Evolutionary conservation across 2,113 vertebrate genomes (phyloP), one percentile per base, ranked within the genome.

Genomic region (Litocranius walleri): DNA sequence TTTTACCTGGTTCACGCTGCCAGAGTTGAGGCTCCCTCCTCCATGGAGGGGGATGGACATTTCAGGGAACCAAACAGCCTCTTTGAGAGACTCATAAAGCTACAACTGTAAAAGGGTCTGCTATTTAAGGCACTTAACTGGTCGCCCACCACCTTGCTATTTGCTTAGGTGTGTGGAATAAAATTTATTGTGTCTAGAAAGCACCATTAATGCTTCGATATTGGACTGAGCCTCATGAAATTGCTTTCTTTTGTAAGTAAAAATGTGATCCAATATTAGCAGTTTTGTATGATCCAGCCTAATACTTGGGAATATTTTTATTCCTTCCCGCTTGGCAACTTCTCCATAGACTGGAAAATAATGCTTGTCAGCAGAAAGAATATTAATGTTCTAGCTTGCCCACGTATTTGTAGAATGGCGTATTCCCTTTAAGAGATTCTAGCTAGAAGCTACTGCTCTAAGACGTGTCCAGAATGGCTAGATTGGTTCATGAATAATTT

Each of bases 161-260:
- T 94, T 97, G 90, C 95, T 92, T 96, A 88, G 84, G 74, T 67
- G 16, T 90, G 64, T 67, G 81, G 40, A 90, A 85, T 87, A 95
- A 97, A 97, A 97, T 92, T 94, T 92, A 95, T 33, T 92, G 80
- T 67, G 77, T 95, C 97, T 82, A 78, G 57, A 96, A 92, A 96
- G 59, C 29, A 45, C 64, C 80, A 67, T 59, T 96, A 95, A 59
- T 77, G 85, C 54, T 94, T 96, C 30, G 1, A 23, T 94, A 90
- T 85, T 88, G 61, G 67, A 78, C 67, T 56, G 59, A 93, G 57
- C 21, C 62, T 2, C 56, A 52, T 61, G 61, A 95, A 96, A 86
- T n/a, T 61, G 54, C 85, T 89, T 89, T 96, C 88, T 77, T 57
- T 45, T 77, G 74, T 52, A 25, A 74, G 43, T 93, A 59, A 96